phyloP scores from a whole-genome alignment of 2,888 invertebrate genomes.

The Athalia rosae region DNA sequence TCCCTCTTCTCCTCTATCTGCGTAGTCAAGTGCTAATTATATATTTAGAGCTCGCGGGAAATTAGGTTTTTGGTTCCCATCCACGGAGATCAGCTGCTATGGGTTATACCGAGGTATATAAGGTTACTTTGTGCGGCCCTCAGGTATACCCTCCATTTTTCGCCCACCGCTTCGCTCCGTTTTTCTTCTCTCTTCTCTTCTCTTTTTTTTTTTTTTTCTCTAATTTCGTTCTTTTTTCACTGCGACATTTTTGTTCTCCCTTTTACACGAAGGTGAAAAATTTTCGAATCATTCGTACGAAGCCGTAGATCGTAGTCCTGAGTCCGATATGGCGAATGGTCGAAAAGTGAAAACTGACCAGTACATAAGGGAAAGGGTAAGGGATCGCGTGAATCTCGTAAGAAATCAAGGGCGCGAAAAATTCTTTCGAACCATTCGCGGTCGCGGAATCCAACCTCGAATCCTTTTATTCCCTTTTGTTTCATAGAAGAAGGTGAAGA shows the following conservation, averaged over 20 bases:
- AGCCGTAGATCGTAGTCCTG: no score
- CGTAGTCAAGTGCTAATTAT: slow-evolving; percentile 54
- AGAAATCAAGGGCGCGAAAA: no score
- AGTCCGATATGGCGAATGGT: no score
- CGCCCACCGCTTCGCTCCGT: not conserved
- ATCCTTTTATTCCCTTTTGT: no score
- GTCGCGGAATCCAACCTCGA: no score
- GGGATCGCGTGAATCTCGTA: no score
- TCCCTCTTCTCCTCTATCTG: slow-evolving; percentile 16
- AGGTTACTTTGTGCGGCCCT: not conserved
- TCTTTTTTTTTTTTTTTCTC: not conserved
- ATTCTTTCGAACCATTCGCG: no score
- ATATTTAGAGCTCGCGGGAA: slow-evolving; percentile 52
- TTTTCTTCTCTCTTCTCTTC: not conserved
- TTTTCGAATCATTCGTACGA: no score
- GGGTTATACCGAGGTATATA: not conserved
- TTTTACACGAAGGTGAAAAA: slow-evolving; percentile 7
- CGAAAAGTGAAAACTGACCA: no score
- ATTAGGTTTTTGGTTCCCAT: slow-evolving; percentile 49
- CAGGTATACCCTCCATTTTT: no score
- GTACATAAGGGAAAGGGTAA: no score
- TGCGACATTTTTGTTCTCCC: not conserved
- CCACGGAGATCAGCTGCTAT: slow-evolving; percentile 22
- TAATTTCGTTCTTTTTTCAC: not conserved
- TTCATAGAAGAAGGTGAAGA: no score